phyloP scores from a whole-genome alignment of 2,888 invertebrate genomes.

The Drymonia ruficornis region DNA sequence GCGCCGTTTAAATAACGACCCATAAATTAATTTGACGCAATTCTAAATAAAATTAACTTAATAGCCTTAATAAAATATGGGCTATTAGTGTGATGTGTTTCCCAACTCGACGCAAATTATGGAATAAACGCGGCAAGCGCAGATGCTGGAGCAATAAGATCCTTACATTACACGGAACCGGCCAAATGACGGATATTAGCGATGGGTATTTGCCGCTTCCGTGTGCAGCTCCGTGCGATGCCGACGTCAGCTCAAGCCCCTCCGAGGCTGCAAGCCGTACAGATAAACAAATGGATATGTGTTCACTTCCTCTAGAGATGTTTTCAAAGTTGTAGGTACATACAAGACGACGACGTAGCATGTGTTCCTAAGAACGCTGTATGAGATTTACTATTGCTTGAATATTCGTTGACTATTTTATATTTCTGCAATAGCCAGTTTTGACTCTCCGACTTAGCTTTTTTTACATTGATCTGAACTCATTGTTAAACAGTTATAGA shows the following conservation, averaged over 20 bases:
- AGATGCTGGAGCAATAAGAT: slow-evolving; percentile 65
- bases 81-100: slow-evolving; percentile 61
- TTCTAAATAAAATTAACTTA: slow-evolving; percentile 48
- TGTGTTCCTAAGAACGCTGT: neutral
- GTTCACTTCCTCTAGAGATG: neutral
- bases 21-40: slow-evolving; percentile 45
- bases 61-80: slow-evolving; percentile 47
- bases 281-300: slow-evolving; percentile 14
- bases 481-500: no score
- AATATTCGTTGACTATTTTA: neutral
- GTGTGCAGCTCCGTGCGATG: slow-evolving; percentile 55
- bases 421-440: no score
- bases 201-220: slow-evolving; percentile 48
- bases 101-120: slow-evolving; percentile 62
- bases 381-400: neutral
- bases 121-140: slow-evolving; percentile 46
- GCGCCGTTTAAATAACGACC: slow-evolving; percentile 34
- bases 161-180: slow-evolving; percentile 52
- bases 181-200: slow-evolving; percentile 61
- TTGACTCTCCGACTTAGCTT: no score
- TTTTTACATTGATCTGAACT: no score
- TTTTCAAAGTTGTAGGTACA: neutral
- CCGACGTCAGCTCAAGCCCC: slow-evolving; percentile 34
- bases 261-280: slow-evolving; percentile 3
- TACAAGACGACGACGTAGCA: neutral